Evolutionary conservation across 2,888 invertebrate species (phyloP), one percentile per base, ranked within the genome.

Genomic region (Archips crataeganus): DNA sequence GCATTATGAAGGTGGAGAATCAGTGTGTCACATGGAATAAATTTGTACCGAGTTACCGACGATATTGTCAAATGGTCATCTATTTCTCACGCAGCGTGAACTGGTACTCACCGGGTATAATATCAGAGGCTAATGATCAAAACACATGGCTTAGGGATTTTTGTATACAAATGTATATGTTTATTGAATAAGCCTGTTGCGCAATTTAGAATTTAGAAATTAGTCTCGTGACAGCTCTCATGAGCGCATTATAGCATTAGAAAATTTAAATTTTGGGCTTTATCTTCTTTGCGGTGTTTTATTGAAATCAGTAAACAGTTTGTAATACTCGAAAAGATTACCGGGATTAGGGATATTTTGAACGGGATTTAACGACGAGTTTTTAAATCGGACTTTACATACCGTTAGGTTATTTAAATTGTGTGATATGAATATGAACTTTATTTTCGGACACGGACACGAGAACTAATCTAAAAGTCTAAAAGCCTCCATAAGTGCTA

Each of bases 41-140:
- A 84, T 84, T 82, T 80, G 81, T 85, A 82, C 82, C 85, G 54
- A 54, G 54, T 54, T 85, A 82, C 82, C 85, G 85, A 85, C 83
- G 87, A 89, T 90, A 87, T 88, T 89, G 88, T 90, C 89, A 90
- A 91, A 91, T 90, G 86, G 84, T 81, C 81, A 82, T 82, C 88
- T 84, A 91, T 91, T 89, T 91, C 87, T 91, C 91, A 90, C 90
- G 80, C 90, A 89, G 91, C 90, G 79, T 90, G 90, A 87, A 86
- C 73, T 84, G 81, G 80, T 87, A 86, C 88, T 88, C 85, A 85
- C 83, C 85, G 88, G 87, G 85, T 89, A 87, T 90, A 90, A 89
- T 89, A 89, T 88, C 87, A 85, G 82, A 84, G 83, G 86, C 85
- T 89, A 88, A 90, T 90, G 87, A 90, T 89, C 89, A 85, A 88